Base-by-base conservation (phyloP, 2,888 invertebrate genomes). In the Lasius fuliginosus region DNA sequence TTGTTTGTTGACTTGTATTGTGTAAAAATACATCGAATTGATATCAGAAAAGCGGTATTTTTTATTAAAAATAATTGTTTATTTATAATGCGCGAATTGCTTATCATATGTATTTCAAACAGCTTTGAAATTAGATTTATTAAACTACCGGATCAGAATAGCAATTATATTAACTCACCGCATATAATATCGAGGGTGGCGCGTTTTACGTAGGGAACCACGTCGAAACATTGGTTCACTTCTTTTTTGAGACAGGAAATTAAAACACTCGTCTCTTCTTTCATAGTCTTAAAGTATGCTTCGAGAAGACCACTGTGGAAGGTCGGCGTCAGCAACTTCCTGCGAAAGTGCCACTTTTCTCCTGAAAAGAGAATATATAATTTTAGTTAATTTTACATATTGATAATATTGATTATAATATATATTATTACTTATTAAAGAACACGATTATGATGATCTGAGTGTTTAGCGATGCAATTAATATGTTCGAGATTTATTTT, bases 141-240 rank as follows among this genome's bases (percentile, higher is more conserved):
- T 1, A 9, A 27, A 60, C 27, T 27, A 58, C 5, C 0, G 4
- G 11, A 12, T 6, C n/a, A 30, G 6, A 58, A 18, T 0, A 27
- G 0, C 27, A n/a, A 49, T 9, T 56, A 62, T 40, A 33, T 27
- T n/a, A 6, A 85, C 92, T 91, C 86, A 94, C 95, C 92, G 79
- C 94, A 95, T 62, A 95, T 94, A 27, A 94, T 92, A 58, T 95
- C 95, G n/a, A 95, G 91, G 1, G 94, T 89, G 0, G 93, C 93
- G 15, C 94, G 92, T 92, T 95, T 95, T 0, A 92, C 91, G 58
- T 94, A 94, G 0, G 94, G 94, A 5, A 94, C 90, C 9, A 95
- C 89, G 75, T 95, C 91, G 83, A 95, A 95, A 65, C 87, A 74
- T 46, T 93, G 92, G 4, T 90, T 92, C 18, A 93, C 69, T 89